Percentiles rank a stretch among this genome's conserved stretches.
phyloP scores from a whole-genome alignment of 2,888 invertebrate species.

The Parnassius apollo region DNA sequence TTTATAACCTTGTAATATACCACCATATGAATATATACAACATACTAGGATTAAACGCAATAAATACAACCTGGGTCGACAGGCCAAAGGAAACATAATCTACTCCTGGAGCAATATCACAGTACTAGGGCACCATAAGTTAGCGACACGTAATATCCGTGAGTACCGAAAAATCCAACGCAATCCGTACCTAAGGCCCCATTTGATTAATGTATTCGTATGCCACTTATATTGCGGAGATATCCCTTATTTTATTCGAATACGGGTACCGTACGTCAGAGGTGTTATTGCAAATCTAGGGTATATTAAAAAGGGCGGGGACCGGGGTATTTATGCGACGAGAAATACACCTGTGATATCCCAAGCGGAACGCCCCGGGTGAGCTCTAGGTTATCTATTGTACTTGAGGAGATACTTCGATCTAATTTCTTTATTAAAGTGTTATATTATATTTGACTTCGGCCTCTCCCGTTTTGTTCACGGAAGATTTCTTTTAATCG shows the following conservation, averaged over 20 bases:
- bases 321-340: constrained; percentile 67
- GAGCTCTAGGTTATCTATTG: too few relatives aligned
- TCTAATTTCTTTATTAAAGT: too few relatives aligned
- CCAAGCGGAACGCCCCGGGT: background rate
- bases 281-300: constrained; percentile 76
- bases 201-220: constrained; percentile 77
- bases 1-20: background rate
- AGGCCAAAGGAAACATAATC: constrained; percentile 39
- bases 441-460: too few relatives aligned
- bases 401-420: background rate
- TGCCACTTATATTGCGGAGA: constrained; percentile 72
- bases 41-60: constrained; percentile 26
- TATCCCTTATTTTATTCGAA: constrained; percentile 54
- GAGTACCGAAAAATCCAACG: constrained; percentile 53
- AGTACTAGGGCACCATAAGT: constrained; percentile 62
- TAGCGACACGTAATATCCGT: constrained; percentile 68
- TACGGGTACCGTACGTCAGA: constrained; percentile 58
- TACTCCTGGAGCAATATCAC: constrained; percentile 47
- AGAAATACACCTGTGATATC: constrained; percentile 49
- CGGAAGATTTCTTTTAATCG: too few relatives aligned
- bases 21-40: background rate
- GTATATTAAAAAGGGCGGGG: constrained; percentile 75
- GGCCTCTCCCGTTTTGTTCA: too few relatives aligned
- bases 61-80: constrained; percentile 39
- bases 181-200: constrained; percentile 38